Conservation (phyloP, 2,797 vertebrate genomes). For the Ctenosaura bakeri region DNA sequence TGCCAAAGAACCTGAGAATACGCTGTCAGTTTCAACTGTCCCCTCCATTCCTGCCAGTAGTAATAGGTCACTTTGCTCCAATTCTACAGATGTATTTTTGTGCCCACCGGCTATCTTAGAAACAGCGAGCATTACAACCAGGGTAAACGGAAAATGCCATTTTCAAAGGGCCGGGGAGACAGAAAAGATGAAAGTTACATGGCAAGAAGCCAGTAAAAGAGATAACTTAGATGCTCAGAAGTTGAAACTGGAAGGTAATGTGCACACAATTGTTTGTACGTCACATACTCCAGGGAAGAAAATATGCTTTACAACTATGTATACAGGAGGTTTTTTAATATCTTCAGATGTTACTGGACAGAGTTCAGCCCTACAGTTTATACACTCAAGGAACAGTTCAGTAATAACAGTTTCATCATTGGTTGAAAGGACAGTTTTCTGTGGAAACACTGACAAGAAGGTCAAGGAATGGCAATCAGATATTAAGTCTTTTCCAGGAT, state of each 20-base stretch:
- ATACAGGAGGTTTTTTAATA: conserved; percentile 45
- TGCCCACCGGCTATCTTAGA: conserved; percentile 33
- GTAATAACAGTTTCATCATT: conserved; percentile 12
- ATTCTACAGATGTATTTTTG: conserved; percentile 17
- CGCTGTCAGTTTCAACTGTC: background rate
- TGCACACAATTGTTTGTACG: conserved; percentile 32
- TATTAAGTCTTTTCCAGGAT: background rate
- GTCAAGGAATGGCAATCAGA: background rate
- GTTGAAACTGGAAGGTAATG: conserved; percentile 26
- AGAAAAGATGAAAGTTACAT: conserved; percentile 39
- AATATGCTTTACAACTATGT: conserved; percentile 55
- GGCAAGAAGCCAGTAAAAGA: conserved; percentile 38
- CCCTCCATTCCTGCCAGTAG: background rate
- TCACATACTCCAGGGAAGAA: conserved; percentile 49
- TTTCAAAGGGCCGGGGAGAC: conserved; percentile 29
- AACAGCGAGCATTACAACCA: conserved; percentile 38
- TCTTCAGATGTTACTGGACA: conserved; percentile 58
- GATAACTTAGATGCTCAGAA: conserved; percentile 27
- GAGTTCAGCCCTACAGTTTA: conserved; percentile 17
- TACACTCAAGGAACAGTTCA: conserved; percentile 49
- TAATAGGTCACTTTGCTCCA: background rate
- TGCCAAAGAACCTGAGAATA: background rate
- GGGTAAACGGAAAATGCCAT: conserved; percentile 10
- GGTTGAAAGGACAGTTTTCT: conserved; percentile 20
- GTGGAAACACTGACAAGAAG: conserved; percentile 32